Evolutionary conservation across 2,113 vertebrate genomes (phyloP), one percentile per base, ranked within the genome.

Genomic region (Sardina pilchardus): DNA sequence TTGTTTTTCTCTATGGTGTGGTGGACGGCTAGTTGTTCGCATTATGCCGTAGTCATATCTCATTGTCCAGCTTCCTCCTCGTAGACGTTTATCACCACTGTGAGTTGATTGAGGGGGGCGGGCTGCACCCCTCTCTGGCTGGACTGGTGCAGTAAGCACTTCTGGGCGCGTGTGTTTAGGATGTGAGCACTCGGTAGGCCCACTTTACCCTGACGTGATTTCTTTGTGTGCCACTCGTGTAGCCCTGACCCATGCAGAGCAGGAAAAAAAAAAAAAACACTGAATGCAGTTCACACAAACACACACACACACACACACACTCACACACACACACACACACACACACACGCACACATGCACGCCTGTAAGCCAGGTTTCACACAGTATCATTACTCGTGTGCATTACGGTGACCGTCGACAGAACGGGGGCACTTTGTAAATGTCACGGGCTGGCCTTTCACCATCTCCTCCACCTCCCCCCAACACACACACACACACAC

Each of bases 391-490:
- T 90, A 90, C 89, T 88, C 71, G 88, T 88, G 67, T 81, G 83
- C 90, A 86, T 92, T 90, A 90, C 82, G 48, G 56, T 82, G 84
- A 88, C 86, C 48, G 50, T 47, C 84, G 88, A 91, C 88, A 91
- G 89, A 92, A 91, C 87, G 83, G 53, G 90, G 90, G 85, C 90
- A 91, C 89, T 92, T 90, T 92, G 90, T 91, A 90, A 90, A 91
- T 90, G 90, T 92, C 91, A 92, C 67, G 83, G 86, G 88, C 90
- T 84, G 83, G 85, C 84, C 86, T 84, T 86, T 83, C 85, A 26
- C 85, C 75, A 45, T 80, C 85, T 71, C 83, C 24, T 48, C 43
- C 81, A 12, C 81, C 14, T 48, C n/a, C 26, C 45, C 21, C 30
- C 45, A 17, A 53, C 50, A 53, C 50, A 53, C 50, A 19, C 17